Conservation (phyloP, 2,797 vertebrate species). For the Amazona finschi region DNA sequence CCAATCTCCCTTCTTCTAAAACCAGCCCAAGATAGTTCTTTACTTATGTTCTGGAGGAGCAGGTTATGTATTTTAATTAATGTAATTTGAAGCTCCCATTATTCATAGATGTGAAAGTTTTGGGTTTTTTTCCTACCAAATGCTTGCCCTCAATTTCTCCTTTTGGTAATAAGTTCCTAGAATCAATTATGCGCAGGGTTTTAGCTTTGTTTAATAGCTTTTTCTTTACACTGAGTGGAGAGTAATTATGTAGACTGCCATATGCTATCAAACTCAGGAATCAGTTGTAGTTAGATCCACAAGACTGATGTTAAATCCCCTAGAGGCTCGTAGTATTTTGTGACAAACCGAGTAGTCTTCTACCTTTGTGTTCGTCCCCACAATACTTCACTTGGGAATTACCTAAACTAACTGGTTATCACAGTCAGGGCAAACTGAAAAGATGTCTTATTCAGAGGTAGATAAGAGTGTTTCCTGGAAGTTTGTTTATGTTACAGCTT, state of each 20-base stretch:
- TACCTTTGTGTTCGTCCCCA: not conserved
- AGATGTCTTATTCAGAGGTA: not conserved
- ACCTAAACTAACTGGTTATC: not conserved
- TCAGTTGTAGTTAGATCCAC: not conserved
- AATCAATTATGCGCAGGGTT: not conserved
- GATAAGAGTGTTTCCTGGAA: not conserved
- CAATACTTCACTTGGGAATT: not conserved
- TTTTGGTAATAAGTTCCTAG: not conserved
- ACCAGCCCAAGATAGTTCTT: not conserved
- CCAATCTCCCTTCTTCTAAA: not conserved
- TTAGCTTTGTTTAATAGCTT: not conserved
- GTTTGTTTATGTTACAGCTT: not conserved
- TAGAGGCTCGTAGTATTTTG: not conserved
- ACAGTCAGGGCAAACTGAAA: not conserved
- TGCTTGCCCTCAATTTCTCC: not conserved
- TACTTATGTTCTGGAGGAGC: not conserved
- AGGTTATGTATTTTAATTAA: not conserved
- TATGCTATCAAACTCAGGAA: not conserved
- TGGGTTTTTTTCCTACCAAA: not conserved
- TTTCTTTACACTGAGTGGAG: not conserved
- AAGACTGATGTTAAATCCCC: not conserved
- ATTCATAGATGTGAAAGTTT: not conserved
- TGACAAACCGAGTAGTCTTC: not conserved
- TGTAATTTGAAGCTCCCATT: not conserved
- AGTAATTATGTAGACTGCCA: not conserved